Conservation (phyloP, 2,113 vertebrate genomes). For the Phalacrocorax aristotelis region DNA sequence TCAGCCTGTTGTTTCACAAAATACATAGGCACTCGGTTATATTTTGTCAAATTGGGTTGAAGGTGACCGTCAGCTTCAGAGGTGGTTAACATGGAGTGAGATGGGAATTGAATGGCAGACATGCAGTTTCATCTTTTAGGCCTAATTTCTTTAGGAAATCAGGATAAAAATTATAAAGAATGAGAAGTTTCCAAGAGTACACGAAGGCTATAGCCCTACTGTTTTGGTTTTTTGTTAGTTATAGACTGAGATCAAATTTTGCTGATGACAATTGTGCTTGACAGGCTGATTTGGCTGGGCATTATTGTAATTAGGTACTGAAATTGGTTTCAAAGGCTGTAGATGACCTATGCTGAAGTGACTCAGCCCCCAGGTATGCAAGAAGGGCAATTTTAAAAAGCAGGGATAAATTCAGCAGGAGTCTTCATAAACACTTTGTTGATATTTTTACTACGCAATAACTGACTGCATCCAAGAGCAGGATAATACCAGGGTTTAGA, state of each 20-base stretch:
- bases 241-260: not conserved
- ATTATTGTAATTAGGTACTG: not conserved
- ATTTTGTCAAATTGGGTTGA: not conserved
- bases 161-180: not conserved
- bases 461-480: not conserved
- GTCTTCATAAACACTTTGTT: not conserved
- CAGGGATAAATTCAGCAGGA: not conserved
- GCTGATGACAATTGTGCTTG: not conserved
- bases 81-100: not conserved
- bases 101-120: not conserved
- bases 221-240: not conserved
- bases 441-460: not conserved
- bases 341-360: not conserved
- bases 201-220: not conserved
- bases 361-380: not conserved
- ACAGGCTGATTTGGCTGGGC: not conserved
- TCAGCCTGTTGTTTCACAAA: not conserved
- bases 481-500: not conserved
- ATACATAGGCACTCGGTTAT: not conserved
- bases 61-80: not conserved
- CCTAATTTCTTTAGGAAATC: not conserved
- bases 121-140: not conserved
- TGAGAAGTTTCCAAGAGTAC: not conserved
- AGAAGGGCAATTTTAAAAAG: not conserved
- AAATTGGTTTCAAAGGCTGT: not conserved